Percentiles rank a stretch among this genome's conserved stretches.
These are phyloP conservation scores for Papilio aristodemus DNA, from an alignment of 1,140 invertebrate genomes.

Conservation along the genomic window DNA sequence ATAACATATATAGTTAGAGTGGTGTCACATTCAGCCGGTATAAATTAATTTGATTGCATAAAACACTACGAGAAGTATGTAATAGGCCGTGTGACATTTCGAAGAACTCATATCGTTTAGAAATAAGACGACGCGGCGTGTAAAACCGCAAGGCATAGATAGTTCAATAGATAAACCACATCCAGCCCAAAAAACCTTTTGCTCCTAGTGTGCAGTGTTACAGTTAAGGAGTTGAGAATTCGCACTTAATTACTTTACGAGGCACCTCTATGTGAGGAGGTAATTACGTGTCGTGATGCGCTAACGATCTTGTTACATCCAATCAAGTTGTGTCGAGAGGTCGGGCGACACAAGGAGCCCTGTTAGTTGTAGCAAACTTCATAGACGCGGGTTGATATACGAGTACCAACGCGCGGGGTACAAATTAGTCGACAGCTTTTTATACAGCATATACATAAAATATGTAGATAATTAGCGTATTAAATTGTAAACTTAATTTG, in stretches of 20 bases:
- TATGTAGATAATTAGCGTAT: not conserved
- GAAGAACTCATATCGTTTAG: too few species aligned
- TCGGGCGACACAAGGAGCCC: not conserved
- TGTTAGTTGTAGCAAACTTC: conserved; percentile 5
- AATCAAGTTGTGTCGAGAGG: conserved; percentile 13
- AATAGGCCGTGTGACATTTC: too few species aligned
- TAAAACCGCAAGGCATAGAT: too few species aligned
- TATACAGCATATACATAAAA: not conserved
- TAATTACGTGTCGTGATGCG: not conserved
- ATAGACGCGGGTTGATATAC: not conserved
- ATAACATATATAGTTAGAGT: not conserved
- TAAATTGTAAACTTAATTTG: too few species aligned
- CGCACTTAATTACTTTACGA: not conserved
- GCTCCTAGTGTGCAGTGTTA: too few species aligned
- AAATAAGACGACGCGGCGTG: too few species aligned
- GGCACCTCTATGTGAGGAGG: not conserved
- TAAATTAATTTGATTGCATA: too few species aligned
- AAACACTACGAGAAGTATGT: too few species aligned
- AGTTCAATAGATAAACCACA: too few species aligned
- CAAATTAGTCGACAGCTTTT: not conserved
- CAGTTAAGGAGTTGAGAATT: not conserved
- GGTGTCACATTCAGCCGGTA: too few species aligned
- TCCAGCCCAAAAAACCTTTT: too few species aligned
- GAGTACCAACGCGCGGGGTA: not conserved
- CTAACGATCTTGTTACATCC: conserved; percentile 11